phyloP scores from a whole-genome alignment of 2,888 invertebrate genomes.

The Xestia sexstrigata region DNA sequence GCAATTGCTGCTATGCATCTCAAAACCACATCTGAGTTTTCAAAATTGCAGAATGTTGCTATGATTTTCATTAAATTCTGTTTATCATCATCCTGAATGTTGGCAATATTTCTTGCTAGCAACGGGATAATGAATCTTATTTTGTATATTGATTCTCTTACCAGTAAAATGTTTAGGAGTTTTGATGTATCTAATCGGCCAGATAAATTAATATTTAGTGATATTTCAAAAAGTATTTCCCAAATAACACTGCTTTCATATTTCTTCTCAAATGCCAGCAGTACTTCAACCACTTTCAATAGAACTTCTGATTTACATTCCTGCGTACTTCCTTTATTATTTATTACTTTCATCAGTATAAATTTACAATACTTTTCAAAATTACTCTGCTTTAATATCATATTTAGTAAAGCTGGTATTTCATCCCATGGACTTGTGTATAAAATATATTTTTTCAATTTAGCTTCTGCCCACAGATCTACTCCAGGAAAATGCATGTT shows the following conservation, averaged over 20 bases:
- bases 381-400: constrained; percentile 73
- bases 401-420: constrained; percentile 71
- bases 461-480: constrained; percentile 77
- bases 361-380: constrained; percentile 76
- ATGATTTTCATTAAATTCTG: constrained; percentile 73
- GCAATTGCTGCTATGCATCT: constrained; percentile 82
- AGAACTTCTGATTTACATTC: constrained; percentile 64
- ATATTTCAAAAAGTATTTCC: constrained; percentile 81
- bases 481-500: constrained; percentile 75
- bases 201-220: constrained; percentile 67
- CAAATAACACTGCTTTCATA: constrained; percentile 75
- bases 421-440: constrained; percentile 70
- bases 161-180: constrained; percentile 65
- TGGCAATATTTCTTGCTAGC: constrained; percentile 72
- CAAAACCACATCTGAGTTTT: constrained; percentile 81
- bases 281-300: constrained; percentile 67
- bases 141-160: constrained; percentile 71
- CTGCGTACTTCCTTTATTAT: constrained; percentile 70
- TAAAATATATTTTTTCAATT: constrained; percentile 72
- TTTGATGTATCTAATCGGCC: constrained; percentile 60
- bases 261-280: constrained; percentile 73
- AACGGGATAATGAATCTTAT: constrained; percentile 82
- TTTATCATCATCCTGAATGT: constrained; percentile 60
- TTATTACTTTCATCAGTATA: constrained; percentile 69
- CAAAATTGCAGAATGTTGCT: constrained; percentile 76